A percentile compares a stretch with the other conserved stretches of the same genome.
These are phyloP conservation scores for Frankliniella fusca DNA, from an alignment of 2,888 invertebrate species.

Conservation along the genomic window DNA sequence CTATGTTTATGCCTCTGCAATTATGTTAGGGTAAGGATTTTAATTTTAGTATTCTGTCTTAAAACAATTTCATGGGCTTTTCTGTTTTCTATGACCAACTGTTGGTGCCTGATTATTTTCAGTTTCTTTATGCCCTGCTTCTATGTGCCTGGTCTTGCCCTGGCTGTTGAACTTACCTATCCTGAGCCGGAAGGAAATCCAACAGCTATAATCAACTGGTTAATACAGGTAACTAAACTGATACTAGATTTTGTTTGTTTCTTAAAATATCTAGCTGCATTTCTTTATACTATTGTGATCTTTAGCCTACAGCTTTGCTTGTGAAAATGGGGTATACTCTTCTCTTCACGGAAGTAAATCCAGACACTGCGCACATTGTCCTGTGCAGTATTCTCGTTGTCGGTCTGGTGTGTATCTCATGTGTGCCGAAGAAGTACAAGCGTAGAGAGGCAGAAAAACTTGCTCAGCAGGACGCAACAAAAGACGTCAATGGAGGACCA, in stretches of 20 bases:
- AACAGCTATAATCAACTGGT: constrained; percentile 51
- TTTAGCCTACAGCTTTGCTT: not conserved
- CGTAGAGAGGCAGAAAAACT: not conserved
- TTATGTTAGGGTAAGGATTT: not conserved
- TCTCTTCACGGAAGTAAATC: constrained; percentile 41
- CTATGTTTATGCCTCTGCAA: not conserved
- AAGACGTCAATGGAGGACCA: not conserved
- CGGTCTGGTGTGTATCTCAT: constrained; percentile 48
- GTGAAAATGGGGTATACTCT: not conserved
- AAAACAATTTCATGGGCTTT: too few species aligned
- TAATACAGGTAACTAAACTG: not conserved
- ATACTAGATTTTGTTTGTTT: constrained; percentile 27
- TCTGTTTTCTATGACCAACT: not conserved
- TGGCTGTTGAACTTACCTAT: constrained; percentile 59
- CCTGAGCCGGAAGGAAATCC: constrained; percentile 59
- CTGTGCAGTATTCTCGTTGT: constrained; percentile 49
- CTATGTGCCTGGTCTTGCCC: constrained; percentile 60
- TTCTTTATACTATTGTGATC: not conserved
- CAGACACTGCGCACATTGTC: constrained; percentile 51
- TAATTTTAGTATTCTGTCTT: too few species aligned
- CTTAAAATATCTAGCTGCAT: not conserved
- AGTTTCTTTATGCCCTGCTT: constrained; percentile 60
- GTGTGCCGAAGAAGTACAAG: constrained; percentile 16
- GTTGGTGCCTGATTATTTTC: not conserved
- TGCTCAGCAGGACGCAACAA: not conserved